Evolutionary conservation across 2,113 vertebrate genomes (phyloP).

Genomic region (Uria aalge): DNA sequence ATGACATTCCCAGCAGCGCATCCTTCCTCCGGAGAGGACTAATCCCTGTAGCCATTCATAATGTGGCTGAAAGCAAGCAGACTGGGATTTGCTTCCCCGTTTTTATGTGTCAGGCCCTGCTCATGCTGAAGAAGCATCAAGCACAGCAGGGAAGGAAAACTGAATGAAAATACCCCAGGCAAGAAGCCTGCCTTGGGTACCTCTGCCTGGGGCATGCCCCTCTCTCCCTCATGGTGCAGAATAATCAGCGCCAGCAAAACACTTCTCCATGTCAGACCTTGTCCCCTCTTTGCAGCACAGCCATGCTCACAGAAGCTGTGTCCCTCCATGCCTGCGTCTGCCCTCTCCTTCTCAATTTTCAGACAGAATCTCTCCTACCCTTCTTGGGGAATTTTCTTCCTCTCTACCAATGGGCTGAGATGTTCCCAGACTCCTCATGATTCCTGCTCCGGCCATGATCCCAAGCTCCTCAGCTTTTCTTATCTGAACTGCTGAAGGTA

Average conservation of each 20-base stretch:
- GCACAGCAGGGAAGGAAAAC: background rate
- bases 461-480: background rate
- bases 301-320: background rate
- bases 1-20: background rate
- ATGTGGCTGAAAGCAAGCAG: background rate
- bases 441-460: background rate
- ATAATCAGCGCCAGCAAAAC: background rate
- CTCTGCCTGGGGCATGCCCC: background rate
- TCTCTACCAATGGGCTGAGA: background rate
- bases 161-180: background rate
- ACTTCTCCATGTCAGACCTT: background rate
- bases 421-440: background rate
- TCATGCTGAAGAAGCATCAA: background rate
- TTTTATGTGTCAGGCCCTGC: background rate
- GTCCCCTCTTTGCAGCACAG: background rate
- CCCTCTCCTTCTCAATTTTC: background rate
- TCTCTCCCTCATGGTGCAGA: background rate
- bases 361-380: background rate
- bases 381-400: background rate
- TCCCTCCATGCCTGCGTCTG: background rate
- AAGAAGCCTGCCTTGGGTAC: background rate
- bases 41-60: background rate
- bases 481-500: background rate
- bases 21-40: background rate
- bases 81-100: background rate